phyloP scores from a whole-genome alignment of 2,797 vertebrate species.

The Sebastes hopkinsi region DNA sequence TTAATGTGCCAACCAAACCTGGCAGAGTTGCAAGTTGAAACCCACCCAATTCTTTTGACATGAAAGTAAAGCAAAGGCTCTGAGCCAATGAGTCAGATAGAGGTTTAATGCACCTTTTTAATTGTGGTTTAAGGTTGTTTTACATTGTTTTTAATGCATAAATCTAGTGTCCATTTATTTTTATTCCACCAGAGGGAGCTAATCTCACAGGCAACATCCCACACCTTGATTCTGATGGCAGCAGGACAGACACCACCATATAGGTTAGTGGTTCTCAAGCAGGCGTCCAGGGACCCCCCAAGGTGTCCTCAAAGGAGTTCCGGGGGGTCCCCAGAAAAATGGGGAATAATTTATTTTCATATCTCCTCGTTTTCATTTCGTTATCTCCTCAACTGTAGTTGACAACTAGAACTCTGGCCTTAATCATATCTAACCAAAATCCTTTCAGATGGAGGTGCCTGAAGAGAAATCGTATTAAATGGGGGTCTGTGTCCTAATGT shows the following conservation, averaged over 20 bases:
- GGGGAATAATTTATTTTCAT: too few relatives aligned
- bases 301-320: too few relatives aligned
- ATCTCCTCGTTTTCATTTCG: too few relatives aligned
- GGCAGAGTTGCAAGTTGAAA: neutral
- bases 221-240: neutral
- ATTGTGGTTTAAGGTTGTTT: neutral
- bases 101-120: neutral
- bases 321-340: too few relatives aligned
- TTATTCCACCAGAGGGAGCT: constrained; percentile 37
- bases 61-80: neutral
- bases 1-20: neutral
- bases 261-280: neutral
- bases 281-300: too few relatives aligned
- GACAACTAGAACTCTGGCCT: too few relatives aligned
- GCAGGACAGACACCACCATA: neutral
- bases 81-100: neutral
- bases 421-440: too few relatives aligned
- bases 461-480: too few relatives aligned
- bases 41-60: neutral
- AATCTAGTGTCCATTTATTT: neutral
- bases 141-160: neutral
- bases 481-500: too few relatives aligned
- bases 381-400: too few relatives aligned
- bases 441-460: too few relatives aligned
- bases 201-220: neutral